Percentiles rank a stretch among this genome's conserved stretches.
These are phyloP conservation scores for Gymnothorax reevesii DNA, from an alignment of 2,797 vertebrate species.

Conservation along the genomic window DNA sequence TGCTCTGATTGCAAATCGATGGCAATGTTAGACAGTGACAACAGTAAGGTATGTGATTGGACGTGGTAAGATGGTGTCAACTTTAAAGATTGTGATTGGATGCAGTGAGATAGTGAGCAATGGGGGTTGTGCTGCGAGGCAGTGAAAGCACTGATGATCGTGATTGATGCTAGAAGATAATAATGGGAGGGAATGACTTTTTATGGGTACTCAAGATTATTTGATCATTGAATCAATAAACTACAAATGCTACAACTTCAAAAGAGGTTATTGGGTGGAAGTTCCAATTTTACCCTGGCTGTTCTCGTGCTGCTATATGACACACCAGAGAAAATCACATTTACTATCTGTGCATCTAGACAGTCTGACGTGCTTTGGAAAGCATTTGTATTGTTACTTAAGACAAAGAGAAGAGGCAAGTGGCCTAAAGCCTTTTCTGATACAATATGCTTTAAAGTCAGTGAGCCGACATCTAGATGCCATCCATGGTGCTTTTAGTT, in stretches of 20 bases:
- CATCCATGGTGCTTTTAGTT: background rate
- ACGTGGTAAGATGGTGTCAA: background rate
- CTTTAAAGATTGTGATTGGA: background rate
- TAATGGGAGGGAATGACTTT: background rate
- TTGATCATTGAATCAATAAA: background rate
- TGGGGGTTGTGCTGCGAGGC: background rate
- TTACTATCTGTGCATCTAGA: background rate
- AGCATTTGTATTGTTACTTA: background rate
- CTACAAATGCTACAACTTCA: background rate
- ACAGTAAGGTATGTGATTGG: too few species aligned
- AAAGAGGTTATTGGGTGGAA: background rate
- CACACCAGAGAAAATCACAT: background rate
- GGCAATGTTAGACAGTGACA: too few species aligned
- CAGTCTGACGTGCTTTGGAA: conserved; percentile 10
- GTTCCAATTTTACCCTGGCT: background rate
- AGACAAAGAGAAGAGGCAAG: background rate
- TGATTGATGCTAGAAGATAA: background rate
- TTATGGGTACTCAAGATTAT: background rate
- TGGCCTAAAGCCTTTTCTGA: background rate
- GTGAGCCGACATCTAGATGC: background rate
- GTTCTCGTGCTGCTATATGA: background rate
- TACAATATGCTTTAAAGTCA: background rate
- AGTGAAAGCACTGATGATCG: background rate
- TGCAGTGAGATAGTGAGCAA: background rate
- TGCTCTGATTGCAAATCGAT: too few species aligned